Conservation (phyloP, 2,888 invertebrate genomes). For the Apotomis turbidana region DNA sequence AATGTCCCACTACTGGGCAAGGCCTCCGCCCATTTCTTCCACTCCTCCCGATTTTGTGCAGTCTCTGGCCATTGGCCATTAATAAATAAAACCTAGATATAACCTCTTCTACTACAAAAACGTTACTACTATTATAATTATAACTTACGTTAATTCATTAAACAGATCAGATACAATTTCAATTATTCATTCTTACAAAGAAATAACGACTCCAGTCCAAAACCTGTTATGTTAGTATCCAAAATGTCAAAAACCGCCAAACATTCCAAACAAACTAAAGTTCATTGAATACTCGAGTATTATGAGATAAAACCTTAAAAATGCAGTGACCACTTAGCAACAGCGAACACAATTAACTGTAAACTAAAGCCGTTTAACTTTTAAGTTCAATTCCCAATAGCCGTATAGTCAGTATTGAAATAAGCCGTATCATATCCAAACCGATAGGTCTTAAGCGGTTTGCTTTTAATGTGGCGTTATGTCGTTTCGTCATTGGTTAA, state of each 20-base stretch:
- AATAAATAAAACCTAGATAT: too few relatives aligned
- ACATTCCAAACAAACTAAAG: conserved; percentile 27
- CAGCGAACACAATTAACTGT: not conserved
- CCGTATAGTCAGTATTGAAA: conserved; percentile 1
- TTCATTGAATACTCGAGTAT: conserved; percentile 30
- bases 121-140: too few relatives aligned
- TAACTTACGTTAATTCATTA: too few relatives aligned
- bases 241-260: conserved; percentile 21
- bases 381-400: conserved; percentile 13
- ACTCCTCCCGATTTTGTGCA: too few relatives aligned
- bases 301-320: conserved; percentile 32
- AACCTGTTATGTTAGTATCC: not conserved
- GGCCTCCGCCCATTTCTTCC: too few relatives aligned
- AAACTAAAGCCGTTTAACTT: not conserved
- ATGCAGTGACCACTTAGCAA: conserved; percentile 32
- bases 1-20: too few relatives aligned
- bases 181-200: conserved; percentile 16
- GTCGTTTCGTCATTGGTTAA: conserved; percentile 3
- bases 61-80: too few relatives aligned
- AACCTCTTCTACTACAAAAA: too few relatives aligned
- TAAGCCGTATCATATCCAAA: not conserved
- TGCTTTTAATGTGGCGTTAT: not conserved
- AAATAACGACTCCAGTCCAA: not conserved
- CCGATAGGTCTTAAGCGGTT: not conserved
- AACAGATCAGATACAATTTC: too few relatives aligned